phyloP scores from a whole-genome alignment of 2,888 invertebrate genomes.

The Aromia moschata region DNA sequence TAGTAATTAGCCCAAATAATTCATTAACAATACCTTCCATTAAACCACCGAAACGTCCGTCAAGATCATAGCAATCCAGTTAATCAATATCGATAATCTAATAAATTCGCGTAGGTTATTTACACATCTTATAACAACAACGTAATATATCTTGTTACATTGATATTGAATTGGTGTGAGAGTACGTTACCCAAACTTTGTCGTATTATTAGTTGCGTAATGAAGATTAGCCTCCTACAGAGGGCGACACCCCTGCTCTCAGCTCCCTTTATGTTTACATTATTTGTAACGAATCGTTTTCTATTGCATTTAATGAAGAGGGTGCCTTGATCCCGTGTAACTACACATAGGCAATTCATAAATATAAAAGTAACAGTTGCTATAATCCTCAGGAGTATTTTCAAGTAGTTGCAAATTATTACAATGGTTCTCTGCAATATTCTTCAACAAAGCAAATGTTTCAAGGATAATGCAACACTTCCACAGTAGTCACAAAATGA shows the following conservation, averaged over 20 bases:
- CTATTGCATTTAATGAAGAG: conserved; percentile 59
- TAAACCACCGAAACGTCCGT: too few species aligned
- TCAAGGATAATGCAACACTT: too few species aligned
- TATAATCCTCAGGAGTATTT: conserved; percentile 31
- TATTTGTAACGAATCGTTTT: conserved; percentile 62
- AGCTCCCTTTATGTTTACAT: conserved; percentile 55
- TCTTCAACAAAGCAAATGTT: too few species aligned
- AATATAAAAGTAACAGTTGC: conserved; percentile 38
- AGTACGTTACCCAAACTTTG: conserved; percentile 56
- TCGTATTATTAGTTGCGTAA: conserved; percentile 60
- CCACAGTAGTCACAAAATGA: too few species aligned
- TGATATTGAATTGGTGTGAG: conserved; percentile 47
- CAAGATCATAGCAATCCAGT: too few species aligned
- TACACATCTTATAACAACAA: conserved; percentile 45
- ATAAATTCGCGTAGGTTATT: conserved; percentile 29
- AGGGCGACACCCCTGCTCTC: conserved; percentile 54
- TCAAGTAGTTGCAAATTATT: conserved; percentile 7
- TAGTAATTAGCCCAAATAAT: too few species aligned
- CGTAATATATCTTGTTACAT: conserved; percentile 52
- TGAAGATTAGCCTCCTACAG: conserved; percentile 58
- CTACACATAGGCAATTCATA: conserved; percentile 40
- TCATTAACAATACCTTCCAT: too few species aligned
- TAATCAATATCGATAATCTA: conserved; percentile 30
- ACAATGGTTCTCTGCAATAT: too few species aligned
- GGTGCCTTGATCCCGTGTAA: conserved; percentile 47